A percentile compares a stretch with the other conserved stretches of the same genome.
phyloP scores from a whole-genome alignment of 2,888 invertebrate species.

The Agrenia bidenticulata region DNA sequence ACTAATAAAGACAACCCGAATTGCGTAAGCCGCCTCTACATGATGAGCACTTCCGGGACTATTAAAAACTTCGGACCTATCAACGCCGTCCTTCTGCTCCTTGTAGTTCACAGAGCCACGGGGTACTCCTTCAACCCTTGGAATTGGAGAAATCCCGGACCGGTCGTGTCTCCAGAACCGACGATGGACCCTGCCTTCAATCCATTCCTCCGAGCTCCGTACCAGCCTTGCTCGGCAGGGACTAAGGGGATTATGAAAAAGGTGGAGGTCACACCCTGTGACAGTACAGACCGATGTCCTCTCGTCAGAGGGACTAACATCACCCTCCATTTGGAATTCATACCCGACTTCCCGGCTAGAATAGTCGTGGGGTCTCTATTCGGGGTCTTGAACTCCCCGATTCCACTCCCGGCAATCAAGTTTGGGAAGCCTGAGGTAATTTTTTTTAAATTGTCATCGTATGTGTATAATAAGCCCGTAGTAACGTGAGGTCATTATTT shows the following conservation, averaged over 20 bases:
- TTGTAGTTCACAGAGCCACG: too few relatives aligned
- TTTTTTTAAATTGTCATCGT: too few relatives aligned
- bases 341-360: slow-evolving; percentile 16
- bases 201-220: background rate
- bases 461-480: too few relatives aligned
- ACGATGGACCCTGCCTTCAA: background rate
- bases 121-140: too few relatives aligned
- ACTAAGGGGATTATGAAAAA: background rate
- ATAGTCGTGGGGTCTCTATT: slow-evolving; percentile 27
- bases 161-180: background rate
- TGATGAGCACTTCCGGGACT: too few relatives aligned
- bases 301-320: slow-evolving; percentile 33
- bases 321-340: slow-evolving; percentile 39
- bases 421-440: slow-evolving; percentile 35
- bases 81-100: too few relatives aligned
- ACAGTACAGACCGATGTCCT: slow-evolving; percentile 16
- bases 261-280: slow-evolving; percentile 1
- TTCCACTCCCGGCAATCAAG: slow-evolving; percentile 22
- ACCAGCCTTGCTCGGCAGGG: background rate
- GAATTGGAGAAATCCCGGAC: too few relatives aligned
- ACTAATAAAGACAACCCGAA: too few relatives aligned
- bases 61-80: too few relatives aligned
- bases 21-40: too few relatives aligned
- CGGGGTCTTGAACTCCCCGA: slow-evolving; percentile 22
- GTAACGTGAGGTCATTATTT: too few relatives aligned